Evolutionary conservation across 2,888 invertebrate genomes (phyloP), one percentile per base, ranked within the genome.

Genomic region (Pheosia gnoma): DNA sequence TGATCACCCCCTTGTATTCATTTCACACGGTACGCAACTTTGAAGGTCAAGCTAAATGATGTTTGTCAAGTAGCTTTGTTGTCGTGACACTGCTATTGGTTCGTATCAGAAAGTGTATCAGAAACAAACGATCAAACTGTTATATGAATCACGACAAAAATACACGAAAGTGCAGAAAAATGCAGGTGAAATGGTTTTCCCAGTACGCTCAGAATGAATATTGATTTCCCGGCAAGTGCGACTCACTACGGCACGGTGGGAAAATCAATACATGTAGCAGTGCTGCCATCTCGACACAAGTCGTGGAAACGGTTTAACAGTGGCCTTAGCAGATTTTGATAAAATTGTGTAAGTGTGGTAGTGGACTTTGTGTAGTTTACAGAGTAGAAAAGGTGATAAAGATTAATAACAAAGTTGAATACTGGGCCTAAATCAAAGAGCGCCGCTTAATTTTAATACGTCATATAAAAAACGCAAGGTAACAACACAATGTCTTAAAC

Each of bases 231-330:
- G 80, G 77, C 74, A 74, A 72, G 67, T 62, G 63, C 68, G 71
- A 65, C 66, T 66, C 71, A 61, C 67, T 67, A 70, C 71, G 75
- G 72, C 69, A 73, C 72, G 72, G 71, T 64, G 68, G 70, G 74
- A 82, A 88, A 90, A 93, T 93, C 93, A 93, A 93, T 93, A 93
- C 87, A 66, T 52, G 52, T 58, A 59, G 37, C 37, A 57, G 84
- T 84, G 83, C 79, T 82, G 91, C 92, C 93, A 89, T 85, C 93
- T 92, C 75, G 55, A 25, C 5, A 38, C 3, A 11, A 38, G 36
- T 54, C 25, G 53, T 7, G 51, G 25, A 25, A 47, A 51, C 51
- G 25, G 51, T 8, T 7, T 25, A 8, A 51, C 13, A 51, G 13
- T 47, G 5, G 47, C 43, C 43, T 43, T 43, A 43, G 9, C 41